Evolutionary conservation across 2,888 invertebrate genomes (phyloP), one percentile per base, ranked within the genome.

Genomic region (Crossocerus cetratus): DNA sequence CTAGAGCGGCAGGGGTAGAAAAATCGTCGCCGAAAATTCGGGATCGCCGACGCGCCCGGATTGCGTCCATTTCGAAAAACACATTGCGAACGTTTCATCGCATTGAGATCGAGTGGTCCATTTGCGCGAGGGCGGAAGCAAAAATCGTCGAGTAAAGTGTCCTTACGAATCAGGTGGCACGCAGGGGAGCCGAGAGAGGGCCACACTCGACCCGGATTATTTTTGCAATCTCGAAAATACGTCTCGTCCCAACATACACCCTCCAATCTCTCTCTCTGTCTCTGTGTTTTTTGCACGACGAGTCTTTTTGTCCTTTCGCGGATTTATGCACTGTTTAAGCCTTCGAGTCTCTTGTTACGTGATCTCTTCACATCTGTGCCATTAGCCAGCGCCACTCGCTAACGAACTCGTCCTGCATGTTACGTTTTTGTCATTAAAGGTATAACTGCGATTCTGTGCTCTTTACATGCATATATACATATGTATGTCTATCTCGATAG

Each of bases 21-120:
- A 32, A 8, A 11, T 32, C 11, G 32, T 8, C 32, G 8, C 11
- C 8, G 0, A 32, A 32, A 32, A 32, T 32, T 32, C 32, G 32
- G 32, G 32, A 32, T 32, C 32, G 11, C 32, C 8, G 11, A 32
- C 8, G 5, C 32, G 32, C 55, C 49, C 57, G 49, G 44, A 22
- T 16, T 16, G 44, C 22, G 22, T n/a, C 18, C 23, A 21, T 32
- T 44, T 45, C 43, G 22, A 18, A 57, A 68, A 32, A 44, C 32
- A 32, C 32, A 32, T 32, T 61, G 44, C 54, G 61, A 70, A 42
- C 22, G 62, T 62, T 67, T 62, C 23, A 62, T 66, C 44, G 66
- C 23, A 18, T 8, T 3, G 22, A 62, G 3, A 54, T 66, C 62
- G 57, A 66, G 58, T 20, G 54, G 53, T 44, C n/a, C 44, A 62